Evolutionary conservation across 2,888 invertebrate genomes (phyloP).

Genomic region (Eupeodes luniger): DNA sequence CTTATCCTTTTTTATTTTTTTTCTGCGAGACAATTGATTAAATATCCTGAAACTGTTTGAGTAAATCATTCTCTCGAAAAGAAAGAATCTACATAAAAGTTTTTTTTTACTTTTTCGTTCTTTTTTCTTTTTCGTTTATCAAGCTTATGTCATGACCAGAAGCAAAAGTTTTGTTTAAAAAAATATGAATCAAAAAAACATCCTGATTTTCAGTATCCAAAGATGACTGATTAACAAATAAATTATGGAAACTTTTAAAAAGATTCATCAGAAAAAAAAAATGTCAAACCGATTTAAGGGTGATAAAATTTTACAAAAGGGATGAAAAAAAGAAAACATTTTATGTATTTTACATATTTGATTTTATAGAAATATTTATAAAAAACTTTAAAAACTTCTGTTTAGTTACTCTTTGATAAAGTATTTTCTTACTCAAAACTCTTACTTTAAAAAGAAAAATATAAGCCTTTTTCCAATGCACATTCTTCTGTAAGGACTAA

Average conservation of each 20-base stretch:
- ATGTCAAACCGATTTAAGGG: not conserved
- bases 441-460: no score
- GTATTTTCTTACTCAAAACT: no score
- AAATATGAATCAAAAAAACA: not conserved
- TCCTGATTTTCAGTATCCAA: not conserved
- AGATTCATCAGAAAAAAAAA: not conserved
- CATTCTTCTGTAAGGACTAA: not conserved
- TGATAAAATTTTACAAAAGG: no score
- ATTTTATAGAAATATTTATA: not conserved
- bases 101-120: no score
- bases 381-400: not conserved
- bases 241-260: slow-evolving; percentile 26
- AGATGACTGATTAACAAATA: slow-evolving; percentile 38
- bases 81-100: not conserved
- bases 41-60: slow-evolving; percentile 39
- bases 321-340: no score
- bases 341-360: no score
- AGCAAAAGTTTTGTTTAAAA: slow-evolving; percentile 15
- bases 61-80: slow-evolving; percentile 27
- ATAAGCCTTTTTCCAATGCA: no score
- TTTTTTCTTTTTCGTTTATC: slow-evolving; percentile 25
- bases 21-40: slow-evolving; percentile 37
- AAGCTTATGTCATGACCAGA: slow-evolving; percentile 33
- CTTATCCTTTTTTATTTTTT: slow-evolving; percentile 15
- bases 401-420: no score